Evolutionary conservation across 2,797 vertebrate species (phyloP), one percentile per base, ranked within the genome.

Genomic region (Notolabrus celidotus): DNA sequence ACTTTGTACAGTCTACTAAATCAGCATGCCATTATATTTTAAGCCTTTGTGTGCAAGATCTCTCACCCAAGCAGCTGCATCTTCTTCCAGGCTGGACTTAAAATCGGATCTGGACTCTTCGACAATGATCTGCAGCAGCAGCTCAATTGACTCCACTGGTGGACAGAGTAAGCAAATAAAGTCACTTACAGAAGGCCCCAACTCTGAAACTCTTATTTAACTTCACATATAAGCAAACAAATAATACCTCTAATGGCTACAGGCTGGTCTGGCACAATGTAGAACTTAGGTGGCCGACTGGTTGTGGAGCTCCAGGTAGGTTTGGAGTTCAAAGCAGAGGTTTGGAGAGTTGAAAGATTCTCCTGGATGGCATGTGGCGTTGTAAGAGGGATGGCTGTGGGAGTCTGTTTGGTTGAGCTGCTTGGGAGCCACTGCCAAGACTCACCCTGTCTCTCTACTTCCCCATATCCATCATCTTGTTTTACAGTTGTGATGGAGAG

Each of bases 91-190:
- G 41, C 78, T 60, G 3, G 61, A 58, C 58, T 67, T 42, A 0
- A 68, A 36, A 45, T 63, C 43, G 0, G 85, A 78, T 17, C 42
- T 59, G 55, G 76, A 74, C 3, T 88, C 87, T 34, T 93, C 92
- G 11, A 94, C 77, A 22, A 92, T 45, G 1, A 95, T 88, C 84
- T 94, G 94, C 71, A 95, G 79, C 70, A 94, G 89, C 72, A 95
- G 74, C 84, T 94, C 83, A 36, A 95, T 63, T 0, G 75, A 90
- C 68, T 93, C 86, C 54, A 83, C 94, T 95, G 67, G 10, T 95
- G 67, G 10, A 82, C 39, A 68, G n/a, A 79, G 71, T 2, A 45
- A 70, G 47, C 14, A 74, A 39, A 76, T 36, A 17, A 15, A 9
- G 23, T 1, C 1, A 42, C 64, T n/a, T 16, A 57, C 23, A 65